Evolutionary conservation across 64 coral and sea anemone genomes (phyloP).

Genomic region (Stylophora pistillata): DNA sequence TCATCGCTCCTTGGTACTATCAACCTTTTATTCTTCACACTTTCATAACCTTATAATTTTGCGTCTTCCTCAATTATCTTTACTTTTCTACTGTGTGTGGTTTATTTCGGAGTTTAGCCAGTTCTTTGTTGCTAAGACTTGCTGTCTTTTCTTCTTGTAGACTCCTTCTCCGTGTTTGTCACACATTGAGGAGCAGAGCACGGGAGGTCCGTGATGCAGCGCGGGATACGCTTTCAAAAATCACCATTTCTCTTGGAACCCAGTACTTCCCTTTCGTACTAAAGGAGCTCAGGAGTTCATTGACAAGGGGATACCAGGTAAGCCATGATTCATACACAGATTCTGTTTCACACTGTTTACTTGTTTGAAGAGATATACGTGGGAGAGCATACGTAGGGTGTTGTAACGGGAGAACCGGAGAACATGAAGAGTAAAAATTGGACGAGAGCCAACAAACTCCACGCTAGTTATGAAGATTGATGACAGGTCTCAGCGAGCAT

Average conservation of each 20-base stretch:
- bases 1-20: too few species aligned
- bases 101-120: not conserved
- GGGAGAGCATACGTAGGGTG: too few species aligned
- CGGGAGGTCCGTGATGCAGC: slow-evolving; percentile 84
- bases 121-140: too few species aligned
- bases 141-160: slow-evolving; percentile 27
- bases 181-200: slow-evolving; percentile 82
- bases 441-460: too few species aligned
- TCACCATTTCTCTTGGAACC: slow-evolving; percentile 80
- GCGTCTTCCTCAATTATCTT: too few species aligned
- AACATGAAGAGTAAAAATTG: too few species aligned
- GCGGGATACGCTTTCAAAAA: slow-evolving; percentile 79
- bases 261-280: slow-evolving; percentile 91
- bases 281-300: slow-evolving; percentile 70
- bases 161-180: slow-evolving; percentile 83
- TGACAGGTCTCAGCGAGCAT: too few species aligned
- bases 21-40: not conserved
- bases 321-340: not conserved
- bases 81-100: not conserved
- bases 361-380: too few species aligned
- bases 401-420: too few species aligned
- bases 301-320: slow-evolving; percentile 93
- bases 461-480: too few species aligned
- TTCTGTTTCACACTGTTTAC: not conserved
- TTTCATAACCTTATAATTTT: not conserved